Base-by-base conservation (phyloP, 1,140 invertebrate genomes). In the Brachionus sp. region DNA sequence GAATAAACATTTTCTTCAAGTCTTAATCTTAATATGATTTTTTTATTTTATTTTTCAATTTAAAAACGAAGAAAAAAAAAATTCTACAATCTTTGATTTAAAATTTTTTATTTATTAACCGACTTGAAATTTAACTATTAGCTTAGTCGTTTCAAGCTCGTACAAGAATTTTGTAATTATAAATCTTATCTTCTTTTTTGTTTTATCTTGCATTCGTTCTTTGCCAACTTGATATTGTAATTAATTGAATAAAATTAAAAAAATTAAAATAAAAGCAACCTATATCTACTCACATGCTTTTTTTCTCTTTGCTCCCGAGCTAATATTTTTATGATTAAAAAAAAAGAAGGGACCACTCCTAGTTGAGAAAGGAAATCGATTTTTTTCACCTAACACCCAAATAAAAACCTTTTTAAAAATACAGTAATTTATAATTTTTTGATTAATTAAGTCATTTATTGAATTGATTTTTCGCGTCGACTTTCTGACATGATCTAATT, bases 121-220 rank as follows among this genome's bases (percentile, higher is more conserved):
- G 66, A 70, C 66, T 70, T 70, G 66, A 70, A 70, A 70, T 70
- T 37, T 70, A 70, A 70, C n/a, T 37, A 70, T 70, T 33, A 39
- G 25, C 64, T 66, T n/a, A 33, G 64, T 66, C 64, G 64, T 66
- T 9, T 57, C 19, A 4, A 66, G 29, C 37, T 70, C 66, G n/a
- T 70, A 70, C 66, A 70, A 42, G 35, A 70, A 70, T 70, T 70
- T 70, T 70, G 66, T 70, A 70, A 70, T 70, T 70, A 23, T 70
- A 70, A 70, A 70, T 70, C 33, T 70, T 70, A 70, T 70, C 66
- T 39, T n/a, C 35, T 70, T 70, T 70, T 7, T 16, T 39, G 12
- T 70, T 70, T 37, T 70, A 37, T 70, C 37, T 70, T 39, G 33
- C 37, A 39, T 39, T 70, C 66, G 29, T 39, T 39, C 66, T 39